Evolutionary conservation across 1,140 invertebrate species (phyloP).

Genomic region (Leucophenga varia): DNA sequence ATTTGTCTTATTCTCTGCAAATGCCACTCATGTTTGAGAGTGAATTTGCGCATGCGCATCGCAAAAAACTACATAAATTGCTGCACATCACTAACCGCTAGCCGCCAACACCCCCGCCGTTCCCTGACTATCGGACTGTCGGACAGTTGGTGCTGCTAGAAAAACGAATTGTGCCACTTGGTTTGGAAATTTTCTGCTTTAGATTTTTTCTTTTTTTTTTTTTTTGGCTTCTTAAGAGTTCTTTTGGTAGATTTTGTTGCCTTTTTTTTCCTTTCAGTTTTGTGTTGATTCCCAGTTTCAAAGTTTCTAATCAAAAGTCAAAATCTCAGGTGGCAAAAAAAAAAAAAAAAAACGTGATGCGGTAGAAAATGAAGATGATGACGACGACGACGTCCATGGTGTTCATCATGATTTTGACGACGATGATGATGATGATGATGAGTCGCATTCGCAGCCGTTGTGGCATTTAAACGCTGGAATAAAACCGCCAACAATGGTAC

Average conservation of each 20-base stretch:
- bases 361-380: slow-evolving; percentile 45
- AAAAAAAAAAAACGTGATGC: slow-evolving; percentile 49
- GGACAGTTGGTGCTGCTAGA: no score
- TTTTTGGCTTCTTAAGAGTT: slow-evolving; percentile 17
- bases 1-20: no score
- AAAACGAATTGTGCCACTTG: no score
- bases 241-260: slow-evolving; percentile 8
- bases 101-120: no score
- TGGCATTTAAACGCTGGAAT: slow-evolving; percentile 19
- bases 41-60: no score
- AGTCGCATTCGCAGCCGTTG: slow-evolving; percentile 1
- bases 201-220: slow-evolving; percentile 2
- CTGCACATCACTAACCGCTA: no score
- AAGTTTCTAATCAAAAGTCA: slow-evolving; percentile 48
- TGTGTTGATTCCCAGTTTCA: slow-evolving; percentile 5
- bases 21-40: no score
- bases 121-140: no score
- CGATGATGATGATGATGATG: no score
- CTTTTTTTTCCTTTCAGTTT: slow-evolving; percentile 11
- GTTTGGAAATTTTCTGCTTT: slow-evolving; percentile 26
- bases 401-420: no score
- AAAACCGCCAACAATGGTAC: slow-evolving; percentile 17
- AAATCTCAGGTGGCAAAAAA: slow-evolving; percentile 41
- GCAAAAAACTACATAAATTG: no score
- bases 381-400: no score